Base-by-base conservation (phyloP, 1,140 invertebrate species). In the Dreissena rostriformis region DNA sequence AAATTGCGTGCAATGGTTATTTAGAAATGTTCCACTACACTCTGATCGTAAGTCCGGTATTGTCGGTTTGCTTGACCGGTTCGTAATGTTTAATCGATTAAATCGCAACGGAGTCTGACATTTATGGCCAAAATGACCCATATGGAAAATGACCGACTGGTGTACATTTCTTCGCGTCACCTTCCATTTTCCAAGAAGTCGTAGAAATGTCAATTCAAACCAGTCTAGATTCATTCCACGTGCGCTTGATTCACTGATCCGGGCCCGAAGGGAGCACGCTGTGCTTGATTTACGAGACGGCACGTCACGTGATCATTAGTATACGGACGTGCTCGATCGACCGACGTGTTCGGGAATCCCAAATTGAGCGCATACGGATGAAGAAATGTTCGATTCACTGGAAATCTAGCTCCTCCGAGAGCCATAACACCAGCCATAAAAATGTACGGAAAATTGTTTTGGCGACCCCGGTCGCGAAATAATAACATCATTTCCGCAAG, bases 141-240 rank as follows among this genome's bases (percentile, higher is more conserved):
- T 55, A 66, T 39, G 8, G 24, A 61, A 39, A 82, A 74, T 82
- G 49, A 74, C 72, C 39, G 80, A 65, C 17, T 63, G 63, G 80
- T 82, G 72, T 82, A 65, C 63, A 68, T 82, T 82, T 74, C 80
- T 73, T 24, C 55, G 53, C 73, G 80, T 85, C 70, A 26, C 51
- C 57, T 78, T 73, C 57, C 49, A 78, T 84, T 77, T 72, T 70
- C 66, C 29, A 29, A 67, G 26, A 63, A 72, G 53, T 74, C 82
- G 68, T 65, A 76, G 74, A 84, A 84, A 84, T 77, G 82, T 84
- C 82, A 84, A 84, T 78, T 77, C 52, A 77, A 65, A 66, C 82
- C 74, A 71, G 68, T 53, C 65, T 77, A 57, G 82, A 71, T 76
- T 77, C 67, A 78, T 84, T 77, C 74, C 73, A 77, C 73, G 82